phyloP scores from a whole-genome alignment of 2,113 vertebrate genomes.

The Dipodomys spectabilis region DNA sequence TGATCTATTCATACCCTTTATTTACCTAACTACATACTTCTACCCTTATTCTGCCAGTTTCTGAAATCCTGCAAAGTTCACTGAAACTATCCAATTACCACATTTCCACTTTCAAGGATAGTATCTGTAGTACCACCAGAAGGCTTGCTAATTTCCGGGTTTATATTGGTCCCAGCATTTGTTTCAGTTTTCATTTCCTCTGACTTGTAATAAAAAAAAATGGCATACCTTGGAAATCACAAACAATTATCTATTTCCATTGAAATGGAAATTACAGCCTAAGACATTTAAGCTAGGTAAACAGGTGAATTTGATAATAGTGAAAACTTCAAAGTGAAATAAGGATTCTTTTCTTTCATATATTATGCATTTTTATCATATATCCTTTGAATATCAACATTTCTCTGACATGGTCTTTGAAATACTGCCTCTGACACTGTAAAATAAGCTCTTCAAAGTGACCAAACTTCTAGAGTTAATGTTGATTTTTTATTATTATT shows the following conservation, averaged over 20 bases:
- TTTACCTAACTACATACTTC: not conserved
- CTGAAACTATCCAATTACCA: not conserved
- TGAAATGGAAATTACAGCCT: not conserved
- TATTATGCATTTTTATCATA: not conserved
- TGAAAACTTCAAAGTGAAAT: constrained; percentile 37
- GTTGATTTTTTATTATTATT: not conserved
- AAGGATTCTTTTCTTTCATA: not conserved
- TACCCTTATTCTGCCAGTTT: not conserved
- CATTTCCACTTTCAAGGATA: not conserved
- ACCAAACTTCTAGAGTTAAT: not conserved
- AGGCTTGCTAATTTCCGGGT: constrained; percentile 34
- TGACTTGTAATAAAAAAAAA: constrained; percentile 34
- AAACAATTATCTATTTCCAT: not conserved
- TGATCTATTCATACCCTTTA: not conserved
- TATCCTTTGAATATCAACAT: not conserved
- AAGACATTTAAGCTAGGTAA: not conserved
- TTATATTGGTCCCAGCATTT: constrained; percentile 3
- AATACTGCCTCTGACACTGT: not conserved
- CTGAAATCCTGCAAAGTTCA: not conserved
- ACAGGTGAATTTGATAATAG: not conserved
- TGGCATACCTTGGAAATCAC: not conserved
- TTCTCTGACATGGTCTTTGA: not conserved
- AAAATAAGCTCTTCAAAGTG: not conserved
- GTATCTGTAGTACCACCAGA: not conserved
- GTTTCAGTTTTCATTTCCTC: constrained; percentile 42